Base-by-base conservation (phyloP, 2,797 vertebrate species). In the Acestrorhynchus altus region DNA sequence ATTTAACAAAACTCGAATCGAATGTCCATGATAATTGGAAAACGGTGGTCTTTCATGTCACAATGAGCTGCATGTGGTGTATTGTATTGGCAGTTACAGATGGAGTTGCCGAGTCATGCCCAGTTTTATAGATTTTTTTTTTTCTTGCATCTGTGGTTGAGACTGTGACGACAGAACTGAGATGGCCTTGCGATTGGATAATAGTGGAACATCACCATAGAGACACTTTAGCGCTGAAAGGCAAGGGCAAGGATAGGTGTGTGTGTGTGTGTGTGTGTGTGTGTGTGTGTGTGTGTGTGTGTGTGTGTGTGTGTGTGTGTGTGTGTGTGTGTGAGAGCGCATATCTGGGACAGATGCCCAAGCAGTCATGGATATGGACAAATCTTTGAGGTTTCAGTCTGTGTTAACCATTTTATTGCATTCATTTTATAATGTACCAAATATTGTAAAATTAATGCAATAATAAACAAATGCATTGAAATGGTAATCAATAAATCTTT, bases 51-150 rank as follows among this genome's bases (percentile, higher is more conserved):
- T 6, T 35, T 35, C 13, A 16, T 8, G 8, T 10, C 9, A 3
- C 16, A 39, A 15, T 8, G 10, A 28, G 22, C 20, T 47, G 15
- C 26, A 10, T 52, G 20, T 69, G 47, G 20, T 28, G 8, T 26
- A 13, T 35, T 52, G 18, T 13, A 46, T 22, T 71, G 18, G 28
- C 26, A 18, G 1, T 28, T 18, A 31, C 46, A 12, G 59, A 16
- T 31, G 8, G 66, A 49, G 59, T 65, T 83, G 76, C 79, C 28
- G 24, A 69, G 72, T 83, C 79, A 78, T 83, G 18, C 75, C 47
- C 49, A 54, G 35, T 12, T 72, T 65, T 8, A 78, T 78, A 61
- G 61, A 68, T 76, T 67, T 72, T 52, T n/a, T 40, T 51, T 57
- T 24, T 1, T 22, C 54, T 65, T 20, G 40, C 40, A 22, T 47